Conservation (phyloP, 2,797 vertebrate species). For the Leptodactylus fallax region DNA sequence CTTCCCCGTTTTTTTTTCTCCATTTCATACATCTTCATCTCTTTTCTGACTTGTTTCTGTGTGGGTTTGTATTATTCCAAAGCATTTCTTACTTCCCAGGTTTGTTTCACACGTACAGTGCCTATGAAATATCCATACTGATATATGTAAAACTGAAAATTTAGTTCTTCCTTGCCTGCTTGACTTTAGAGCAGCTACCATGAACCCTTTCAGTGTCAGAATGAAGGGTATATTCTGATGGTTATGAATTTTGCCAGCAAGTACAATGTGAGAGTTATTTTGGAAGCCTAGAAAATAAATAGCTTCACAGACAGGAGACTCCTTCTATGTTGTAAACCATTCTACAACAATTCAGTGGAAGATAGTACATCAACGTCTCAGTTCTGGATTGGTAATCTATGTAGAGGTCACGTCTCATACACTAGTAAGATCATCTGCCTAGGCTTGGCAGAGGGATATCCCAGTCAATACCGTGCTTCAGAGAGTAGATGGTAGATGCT, state of each 20-base stretch:
- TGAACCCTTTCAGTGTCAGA: constrained; percentile 33
- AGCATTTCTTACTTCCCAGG: background rate
- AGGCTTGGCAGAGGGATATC: constrained; percentile 12
- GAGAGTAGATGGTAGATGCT: no score
- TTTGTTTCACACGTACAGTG: constrained; percentile 31
- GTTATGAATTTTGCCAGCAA: background rate
- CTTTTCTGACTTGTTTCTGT: background rate
- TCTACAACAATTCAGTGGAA: constrained; percentile 17
- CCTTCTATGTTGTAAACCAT: constrained; percentile 18
- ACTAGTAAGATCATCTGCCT: constrained; percentile 20
- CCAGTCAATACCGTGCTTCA: background rate
- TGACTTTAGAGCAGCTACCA: background rate
- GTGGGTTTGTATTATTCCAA: constrained; percentile 1
- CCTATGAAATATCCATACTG: constrained; percentile 30
- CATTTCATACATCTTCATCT: background rate
- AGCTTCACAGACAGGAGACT: constrained; percentile 7
- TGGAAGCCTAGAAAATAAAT: constrained; percentile 24
- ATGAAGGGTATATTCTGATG: background rate
- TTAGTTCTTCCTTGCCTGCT: background rate
- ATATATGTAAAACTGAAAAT: no score
- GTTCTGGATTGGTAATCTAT: constrained; percentile 6
- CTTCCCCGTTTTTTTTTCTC: background rate
- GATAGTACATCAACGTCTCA: constrained; percentile 17
- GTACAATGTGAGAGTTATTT: background rate
- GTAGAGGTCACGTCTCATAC: constrained; percentile 31